Evolutionary conservation across 1,140 invertebrate species (phyloP).

Genomic region (Drosophila murphyi): DNA sequence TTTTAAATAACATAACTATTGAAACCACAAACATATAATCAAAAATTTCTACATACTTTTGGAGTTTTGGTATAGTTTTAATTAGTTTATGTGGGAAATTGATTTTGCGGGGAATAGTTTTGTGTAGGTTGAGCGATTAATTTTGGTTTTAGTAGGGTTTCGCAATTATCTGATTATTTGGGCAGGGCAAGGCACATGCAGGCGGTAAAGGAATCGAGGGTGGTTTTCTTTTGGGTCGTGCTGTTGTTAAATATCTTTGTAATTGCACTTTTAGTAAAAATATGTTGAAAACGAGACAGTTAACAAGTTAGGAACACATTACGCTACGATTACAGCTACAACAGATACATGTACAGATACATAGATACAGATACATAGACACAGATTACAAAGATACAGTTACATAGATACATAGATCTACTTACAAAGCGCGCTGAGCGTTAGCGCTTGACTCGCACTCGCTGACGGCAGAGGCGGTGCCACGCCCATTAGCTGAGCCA

Average conservation of each 20-base stretch:
- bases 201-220: conserved; percentile 5
- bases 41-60: no score
- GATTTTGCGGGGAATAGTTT: conserved; percentile 11
- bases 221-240: conserved; percentile 4
- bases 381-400: background rate
- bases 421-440: conserved; percentile 76
- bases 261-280: conserved; percentile 4
- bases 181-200: conserved; percentile 51
- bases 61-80: background rate
- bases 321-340: no score
- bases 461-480: conserved; percentile 55
- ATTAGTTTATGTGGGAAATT: background rate
- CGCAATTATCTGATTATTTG: background rate
- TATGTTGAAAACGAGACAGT: conserved; percentile 10
- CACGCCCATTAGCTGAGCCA: conserved; percentile 69
- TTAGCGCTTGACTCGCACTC: conserved; percentile 46
- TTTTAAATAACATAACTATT: no score
- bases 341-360: no score
- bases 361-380: conserved; percentile 15
- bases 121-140: conserved; percentile 29
- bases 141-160: conserved; percentile 20
- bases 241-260: background rate
- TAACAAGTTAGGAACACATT: conserved; percentile 12
- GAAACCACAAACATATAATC: no score
- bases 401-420: conserved; percentile 43